A percentile compares a stretch with the other conserved stretches of the same genome.
Evolutionary conservation across 2,797 vertebrate species (phyloP).

Genomic region (Sebastes itinus): DNA sequence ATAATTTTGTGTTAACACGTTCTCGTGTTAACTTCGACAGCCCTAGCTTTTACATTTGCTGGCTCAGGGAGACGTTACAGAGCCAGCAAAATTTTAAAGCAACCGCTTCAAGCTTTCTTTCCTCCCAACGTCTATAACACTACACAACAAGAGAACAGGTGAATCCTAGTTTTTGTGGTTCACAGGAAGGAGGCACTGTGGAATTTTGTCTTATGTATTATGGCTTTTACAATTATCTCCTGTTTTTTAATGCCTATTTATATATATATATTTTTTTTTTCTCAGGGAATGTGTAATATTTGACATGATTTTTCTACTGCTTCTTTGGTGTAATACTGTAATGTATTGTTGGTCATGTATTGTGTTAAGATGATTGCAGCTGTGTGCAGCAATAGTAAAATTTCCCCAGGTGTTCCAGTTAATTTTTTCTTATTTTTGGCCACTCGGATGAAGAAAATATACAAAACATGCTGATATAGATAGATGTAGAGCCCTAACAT

Average conservation of each 20-base stretch:
- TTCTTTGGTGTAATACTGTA: background rate
- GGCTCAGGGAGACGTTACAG: no score
- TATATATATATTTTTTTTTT: background rate
- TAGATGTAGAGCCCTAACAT: background rate
- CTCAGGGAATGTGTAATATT: background rate
- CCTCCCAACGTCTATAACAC: no score
- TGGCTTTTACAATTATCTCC: background rate
- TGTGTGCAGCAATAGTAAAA: background rate
- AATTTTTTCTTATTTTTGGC: background rate
- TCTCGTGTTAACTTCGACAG: no score
- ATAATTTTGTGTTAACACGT: no score
- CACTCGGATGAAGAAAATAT: constrained; percentile 15
- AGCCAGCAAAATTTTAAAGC: no score
- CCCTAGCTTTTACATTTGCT: no score
- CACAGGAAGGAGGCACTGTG: no score
- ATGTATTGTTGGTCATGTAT: background rate
- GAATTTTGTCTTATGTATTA: background rate
- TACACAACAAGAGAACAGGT: background rate
- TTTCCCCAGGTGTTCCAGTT: background rate
- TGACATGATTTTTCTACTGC: background rate
- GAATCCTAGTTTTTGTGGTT: background rate
- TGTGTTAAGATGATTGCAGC: background rate
- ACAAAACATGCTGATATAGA: background rate
- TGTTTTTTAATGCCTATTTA: background rate
- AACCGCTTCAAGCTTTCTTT: no score